phyloP scores from a whole-genome alignment of 2,888 invertebrate genomes.

The Apeira syringaria region DNA sequence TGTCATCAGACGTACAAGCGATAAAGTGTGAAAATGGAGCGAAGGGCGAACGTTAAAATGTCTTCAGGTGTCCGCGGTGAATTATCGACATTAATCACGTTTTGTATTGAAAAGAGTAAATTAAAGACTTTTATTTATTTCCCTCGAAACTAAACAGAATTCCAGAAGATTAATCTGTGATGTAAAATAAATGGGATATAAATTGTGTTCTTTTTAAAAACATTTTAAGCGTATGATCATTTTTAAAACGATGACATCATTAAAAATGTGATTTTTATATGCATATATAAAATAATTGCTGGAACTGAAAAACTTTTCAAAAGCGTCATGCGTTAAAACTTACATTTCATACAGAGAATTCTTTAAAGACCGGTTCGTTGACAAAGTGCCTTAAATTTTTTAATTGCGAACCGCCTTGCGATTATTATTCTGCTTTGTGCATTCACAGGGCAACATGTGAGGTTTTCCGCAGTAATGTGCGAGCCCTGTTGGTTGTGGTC shows the following conservation, averaged over 20 bases:
- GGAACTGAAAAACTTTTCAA: slow-evolving; percentile 33
- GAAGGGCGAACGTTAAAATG: slow-evolving; percentile 50
- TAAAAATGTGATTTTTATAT: slow-evolving; percentile 29
- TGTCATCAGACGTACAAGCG: slow-evolving; percentile 50
- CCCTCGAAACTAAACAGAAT: slow-evolving; percentile 33
- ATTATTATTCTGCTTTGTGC: slow-evolving; percentile 80
- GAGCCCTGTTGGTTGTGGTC: slow-evolving; percentile 36
- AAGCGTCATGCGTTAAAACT: slow-evolving; percentile 43
- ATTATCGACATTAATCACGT: slow-evolving; percentile 47
- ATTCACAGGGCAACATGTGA: slow-evolving; percentile 68
- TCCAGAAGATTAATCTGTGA: slow-evolving; percentile 11
- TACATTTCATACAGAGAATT: slow-evolving; percentile 49
- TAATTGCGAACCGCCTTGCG: slow-evolving; percentile 77
- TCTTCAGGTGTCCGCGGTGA: slow-evolving; percentile 40
- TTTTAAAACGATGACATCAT: slow-evolving; percentile 34
- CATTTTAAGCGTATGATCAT: slow-evolving; percentile 16
- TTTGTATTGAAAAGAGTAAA: slow-evolving; percentile 43
- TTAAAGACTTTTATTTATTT: slow-evolving; percentile 36
- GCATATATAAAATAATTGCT: slow-evolving; percentile 25
- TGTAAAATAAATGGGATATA: slow-evolving; percentile 13
- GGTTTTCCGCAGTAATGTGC: slow-evolving; percentile 58
- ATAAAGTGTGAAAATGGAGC: slow-evolving; percentile 52
- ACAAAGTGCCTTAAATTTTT: slow-evolving; percentile 82
- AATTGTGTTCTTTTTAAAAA: slow-evolving; percentile 18
- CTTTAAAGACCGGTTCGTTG: slow-evolving; percentile 50